Conservation (phyloP, 2,888 invertebrate species). For the Netelia fuscicornis region DNA sequence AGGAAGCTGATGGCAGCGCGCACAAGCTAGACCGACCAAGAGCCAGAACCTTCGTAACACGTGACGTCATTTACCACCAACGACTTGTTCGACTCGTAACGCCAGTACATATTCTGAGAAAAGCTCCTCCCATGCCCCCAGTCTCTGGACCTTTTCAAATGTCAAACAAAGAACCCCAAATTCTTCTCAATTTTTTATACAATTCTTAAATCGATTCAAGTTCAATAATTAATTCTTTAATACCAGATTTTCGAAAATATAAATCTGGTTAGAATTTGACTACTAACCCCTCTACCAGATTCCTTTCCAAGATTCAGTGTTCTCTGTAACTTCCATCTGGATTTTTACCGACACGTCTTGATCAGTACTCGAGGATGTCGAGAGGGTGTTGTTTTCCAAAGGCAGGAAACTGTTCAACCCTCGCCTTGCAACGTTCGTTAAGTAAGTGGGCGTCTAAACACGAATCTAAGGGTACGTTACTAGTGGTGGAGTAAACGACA, state of each 20-base stretch:
- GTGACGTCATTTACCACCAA: slow-evolving; percentile 86
- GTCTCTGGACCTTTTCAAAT: slow-evolving; percentile 57
- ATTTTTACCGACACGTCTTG: slow-evolving; percentile 48
- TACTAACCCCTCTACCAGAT: background rate
- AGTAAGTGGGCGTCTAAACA: slow-evolving; percentile 78
- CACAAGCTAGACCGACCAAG: slow-evolving; percentile 78
- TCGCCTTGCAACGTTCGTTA: slow-evolving; percentile 72
- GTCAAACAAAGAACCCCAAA: slow-evolving; percentile 11
- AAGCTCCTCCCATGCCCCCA: slow-evolving; percentile 81
- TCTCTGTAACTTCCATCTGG: slow-evolving; percentile 71
- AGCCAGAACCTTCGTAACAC: slow-evolving; percentile 80
- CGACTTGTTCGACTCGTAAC: slow-evolving; percentile 85
- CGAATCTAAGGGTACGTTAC: slow-evolving; percentile 73
- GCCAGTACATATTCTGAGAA: slow-evolving; percentile 72
- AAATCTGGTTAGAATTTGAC: no score
- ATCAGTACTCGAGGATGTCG: slow-evolving; percentile 35
- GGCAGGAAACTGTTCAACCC: slow-evolving; percentile 27
- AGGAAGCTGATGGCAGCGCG: slow-evolving; percentile 75
- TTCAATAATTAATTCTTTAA: no score
- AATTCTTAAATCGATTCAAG: no score
- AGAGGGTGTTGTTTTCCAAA: slow-evolving; percentile 28
- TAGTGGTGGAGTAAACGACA: slow-evolving; percentile 61
- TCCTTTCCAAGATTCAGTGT: background rate
- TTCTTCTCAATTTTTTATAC: slow-evolving; percentile 16
- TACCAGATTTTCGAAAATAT: no score